phyloP scores from a whole-genome alignment of 1,140 invertebrate genomes.

The Argopecten irradians region DNA sequence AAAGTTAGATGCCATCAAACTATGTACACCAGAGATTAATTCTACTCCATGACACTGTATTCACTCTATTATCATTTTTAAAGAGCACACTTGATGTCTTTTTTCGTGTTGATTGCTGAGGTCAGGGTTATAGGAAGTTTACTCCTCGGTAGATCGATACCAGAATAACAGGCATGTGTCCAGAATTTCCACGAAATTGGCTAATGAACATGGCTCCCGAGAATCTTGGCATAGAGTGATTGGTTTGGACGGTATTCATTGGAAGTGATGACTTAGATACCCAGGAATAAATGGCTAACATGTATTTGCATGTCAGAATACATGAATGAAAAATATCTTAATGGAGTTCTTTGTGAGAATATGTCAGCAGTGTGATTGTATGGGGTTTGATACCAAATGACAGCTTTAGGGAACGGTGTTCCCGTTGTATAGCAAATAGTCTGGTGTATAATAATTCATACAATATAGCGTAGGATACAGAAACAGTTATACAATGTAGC shows the following conservation, averaged over 20 bases:
- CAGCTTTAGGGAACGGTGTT: background rate
- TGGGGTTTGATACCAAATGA: background rate
- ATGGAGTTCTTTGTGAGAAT: background rate
- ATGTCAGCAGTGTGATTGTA: background rate
- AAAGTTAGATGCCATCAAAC: background rate
- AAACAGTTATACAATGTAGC: too few relatives aligned
- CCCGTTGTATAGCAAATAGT: too few relatives aligned
- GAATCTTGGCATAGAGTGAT: background rate
- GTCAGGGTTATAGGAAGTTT: background rate
- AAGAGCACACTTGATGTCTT: background rate
- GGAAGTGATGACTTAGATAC: background rate
- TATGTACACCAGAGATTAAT: background rate
- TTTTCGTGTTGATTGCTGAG: background rate
- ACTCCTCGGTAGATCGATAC: background rate
- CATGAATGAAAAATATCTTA: constrained; percentile 9
- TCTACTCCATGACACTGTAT: background rate
- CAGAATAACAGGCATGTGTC: background rate
- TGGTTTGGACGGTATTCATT: background rate
- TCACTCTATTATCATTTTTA: background rate
- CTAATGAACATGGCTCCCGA: background rate
- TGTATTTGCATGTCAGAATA: background rate
- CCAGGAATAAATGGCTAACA: background rate
- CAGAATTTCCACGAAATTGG: background rate
- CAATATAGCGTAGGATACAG: too few relatives aligned
- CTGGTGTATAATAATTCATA: too few relatives aligned